Evolutionary conservation across 2,888 invertebrate genomes (phyloP), one percentile per base, ranked within the genome.

Genomic region (Geotrupes spiniger): DNA sequence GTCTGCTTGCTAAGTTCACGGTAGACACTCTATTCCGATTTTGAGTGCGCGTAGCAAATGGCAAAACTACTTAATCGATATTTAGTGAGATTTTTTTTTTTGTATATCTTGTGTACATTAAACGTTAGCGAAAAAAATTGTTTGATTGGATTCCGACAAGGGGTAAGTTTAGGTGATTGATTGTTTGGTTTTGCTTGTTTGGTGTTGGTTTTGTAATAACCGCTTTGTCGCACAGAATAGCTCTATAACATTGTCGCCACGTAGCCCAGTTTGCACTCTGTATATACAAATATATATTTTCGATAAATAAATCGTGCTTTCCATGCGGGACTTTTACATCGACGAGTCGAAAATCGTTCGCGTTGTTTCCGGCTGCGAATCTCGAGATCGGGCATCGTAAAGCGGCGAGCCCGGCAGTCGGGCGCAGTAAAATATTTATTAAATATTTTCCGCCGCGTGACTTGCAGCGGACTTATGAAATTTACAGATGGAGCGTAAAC

Each of bases 1-100:
- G 68, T 68, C 57, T 66, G 54, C 42, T 69, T 31, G 46, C 65
- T 59, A 64, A 61, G 54, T 68, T 57, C 57, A 53, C 60, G 36
- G 49, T 52, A 46, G 31, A 36, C 15, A 27, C 27, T 36, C 12
- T 25, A 12, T 36, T 33, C n/a, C 15, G 25, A 17, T 29, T 21
- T 21, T 21, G 21, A 21, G 6, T 21, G 21, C 4, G 21, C 6
- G 3, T 4, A 21, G 3, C 21, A 21, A 21, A 21, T 14, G 25
- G 40, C 15, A 26, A n/a, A 26, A n/a, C 27, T 21, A n/a, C n/a
- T n/a, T n/a, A n/a, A n/a, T 14, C 12, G 8, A 17, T 9, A 12
- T 16, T 16, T 38, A 17, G 39, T 15, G 16, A 6, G 15, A 17
- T 10, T 38, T 16, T 29, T 28, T 1, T 15, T 40, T 5, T 40